Percentiles rank a stretch among this genome's conserved stretches.
phyloP scores from a whole-genome alignment of 2,797 vertebrate genomes.

The Gambelia wislizenii region DNA sequence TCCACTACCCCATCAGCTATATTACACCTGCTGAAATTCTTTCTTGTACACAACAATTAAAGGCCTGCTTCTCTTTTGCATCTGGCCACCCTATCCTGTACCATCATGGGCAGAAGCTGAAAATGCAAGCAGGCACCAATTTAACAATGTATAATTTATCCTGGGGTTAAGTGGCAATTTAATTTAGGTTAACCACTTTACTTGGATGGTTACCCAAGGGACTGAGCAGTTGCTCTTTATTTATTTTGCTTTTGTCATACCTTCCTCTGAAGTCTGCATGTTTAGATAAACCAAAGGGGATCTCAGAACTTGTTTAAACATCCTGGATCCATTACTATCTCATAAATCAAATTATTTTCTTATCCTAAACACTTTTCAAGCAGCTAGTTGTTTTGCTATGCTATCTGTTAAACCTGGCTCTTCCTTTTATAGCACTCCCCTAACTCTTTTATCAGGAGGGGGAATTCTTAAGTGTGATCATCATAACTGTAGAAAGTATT shows the following conservation, averaged over 20 bases:
- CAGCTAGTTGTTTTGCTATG: conserved; percentile 14
- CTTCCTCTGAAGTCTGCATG: conserved; percentile 68
- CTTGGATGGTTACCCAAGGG: background rate
- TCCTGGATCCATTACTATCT: conserved; percentile 14
- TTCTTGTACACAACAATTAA: no score
- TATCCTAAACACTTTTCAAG: conserved; percentile 34
- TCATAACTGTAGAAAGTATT: background rate
- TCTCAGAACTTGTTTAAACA: background rate
- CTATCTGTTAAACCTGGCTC: background rate
- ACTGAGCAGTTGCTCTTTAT: conserved; percentile 56
- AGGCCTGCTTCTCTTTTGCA: background rate
- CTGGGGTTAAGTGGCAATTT: background rate
- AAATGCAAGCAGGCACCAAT: background rate
- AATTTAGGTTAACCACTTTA: conserved; percentile 8
- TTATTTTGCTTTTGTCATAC: conserved; percentile 70
- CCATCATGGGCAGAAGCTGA: background rate
- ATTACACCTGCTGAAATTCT: no score
- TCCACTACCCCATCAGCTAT: background rate
- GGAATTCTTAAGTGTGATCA: background rate
- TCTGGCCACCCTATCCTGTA: background rate
- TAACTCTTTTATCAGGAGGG: background rate
- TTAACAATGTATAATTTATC: background rate
- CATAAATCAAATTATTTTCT: conserved; percentile 37
- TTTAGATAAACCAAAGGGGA: conserved; percentile 23
- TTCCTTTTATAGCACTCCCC: conserved; percentile 2